Percentiles rank a stretch among this genome's conserved stretches.
Conservation (phyloP, 2,113 vertebrate species). For the Malurus cyaneus region DNA sequence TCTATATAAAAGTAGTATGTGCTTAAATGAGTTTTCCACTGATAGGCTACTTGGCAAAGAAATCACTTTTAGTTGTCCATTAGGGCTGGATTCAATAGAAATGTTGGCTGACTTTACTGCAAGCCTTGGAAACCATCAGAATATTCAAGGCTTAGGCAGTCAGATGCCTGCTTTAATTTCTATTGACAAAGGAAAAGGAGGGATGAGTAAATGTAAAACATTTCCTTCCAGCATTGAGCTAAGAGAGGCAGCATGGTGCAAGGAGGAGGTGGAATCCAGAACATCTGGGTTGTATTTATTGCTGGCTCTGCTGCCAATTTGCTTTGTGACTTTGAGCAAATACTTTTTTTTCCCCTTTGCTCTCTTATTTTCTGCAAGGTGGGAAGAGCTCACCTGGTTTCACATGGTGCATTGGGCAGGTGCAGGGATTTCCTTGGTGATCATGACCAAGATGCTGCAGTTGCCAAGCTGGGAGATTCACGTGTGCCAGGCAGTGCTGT, state of each 20-base stretch:
- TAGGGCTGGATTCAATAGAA: slow-evolving; percentile 57
- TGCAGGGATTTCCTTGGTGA: background rate
- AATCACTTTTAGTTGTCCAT: slow-evolving; percentile 7
- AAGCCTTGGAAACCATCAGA: slow-evolving; percentile 35
- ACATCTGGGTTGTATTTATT: slow-evolving; percentile 52
- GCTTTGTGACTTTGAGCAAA: background rate
- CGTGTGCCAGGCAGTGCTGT: background rate
- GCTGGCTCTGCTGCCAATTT: slow-evolving; percentile 8
- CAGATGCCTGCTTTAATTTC: slow-evolving; percentile 63
- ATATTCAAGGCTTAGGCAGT: slow-evolving; percentile 43
- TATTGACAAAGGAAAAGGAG: slow-evolving; percentile 61
- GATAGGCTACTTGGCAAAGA: slow-evolving; percentile 38
- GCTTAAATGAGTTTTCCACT: slow-evolving; percentile 4
- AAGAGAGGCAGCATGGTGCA: slow-evolving; percentile 36
- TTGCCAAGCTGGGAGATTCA: background rate
- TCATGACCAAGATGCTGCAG: background rate
- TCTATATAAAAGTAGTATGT: background rate
- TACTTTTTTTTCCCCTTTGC: background rate
- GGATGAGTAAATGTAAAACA: slow-evolving; percentile 60
- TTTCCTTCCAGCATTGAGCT: slow-evolving; percentile 60
- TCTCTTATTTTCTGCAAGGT: background rate
- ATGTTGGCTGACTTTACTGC: slow-evolving; percentile 39
- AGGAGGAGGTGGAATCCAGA: slow-evolving; percentile 29
- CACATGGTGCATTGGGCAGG: background rate
- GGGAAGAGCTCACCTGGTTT: background rate